Base-by-base conservation (phyloP, 2,888 invertebrate genomes). In the Odontothrips loti region DNA sequence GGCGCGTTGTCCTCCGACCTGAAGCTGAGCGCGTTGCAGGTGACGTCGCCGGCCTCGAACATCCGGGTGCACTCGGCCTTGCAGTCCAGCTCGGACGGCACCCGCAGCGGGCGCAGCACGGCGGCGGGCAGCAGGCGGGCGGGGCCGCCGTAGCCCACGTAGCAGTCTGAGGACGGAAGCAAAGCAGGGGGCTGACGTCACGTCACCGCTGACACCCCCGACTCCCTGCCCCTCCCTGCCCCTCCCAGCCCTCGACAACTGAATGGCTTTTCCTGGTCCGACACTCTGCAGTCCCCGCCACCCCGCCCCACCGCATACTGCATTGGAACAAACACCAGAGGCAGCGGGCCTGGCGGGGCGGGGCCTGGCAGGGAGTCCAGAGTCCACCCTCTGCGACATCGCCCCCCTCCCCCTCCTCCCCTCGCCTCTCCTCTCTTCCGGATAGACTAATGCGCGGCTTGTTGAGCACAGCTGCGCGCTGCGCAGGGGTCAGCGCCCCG, bases 91-190 rank as follows among this genome's bases (percentile, higher is more conserved):
- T 93, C 93, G 27, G 91, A 90, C 29, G 90, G 88, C 0, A 92
- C 91, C 0, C 90, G 88, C n/a, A 94, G 89, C 0, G 91, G 91
- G 63, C 92, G 93, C 82, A 91, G 90, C 0, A 92, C 89, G 0
- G 93, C 92, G 0, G 90, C 87, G 0, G 92, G 91, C 0, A 92
- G 89, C 9, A 95, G 87, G 84, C 91, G 91, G 0, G 95, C 94
- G 0, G 94, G 92, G n/a, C 91, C 91, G 79, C 93, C 93, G 86
- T 94, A 94, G 82, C 93, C 93, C 48, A 94, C 89, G 85, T 95
- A 95, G 85, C 95, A 95, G 83, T 92, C 94, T 93, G 88, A 81
- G 82, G n/a, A n/a, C n/a, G n/a, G n/a, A n/a, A n/a, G n/a, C n/a
- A n/a, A n/a, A 82, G 82, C 15, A 9, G 58, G 58, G 58, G 20